Percentiles rank a stretch among this genome's conserved stretches.
These are phyloP conservation scores for Nephotettix cincticeps DNA, from an alignment of 1,140 invertebrate genomes.

Conservation along the genomic window DNA sequence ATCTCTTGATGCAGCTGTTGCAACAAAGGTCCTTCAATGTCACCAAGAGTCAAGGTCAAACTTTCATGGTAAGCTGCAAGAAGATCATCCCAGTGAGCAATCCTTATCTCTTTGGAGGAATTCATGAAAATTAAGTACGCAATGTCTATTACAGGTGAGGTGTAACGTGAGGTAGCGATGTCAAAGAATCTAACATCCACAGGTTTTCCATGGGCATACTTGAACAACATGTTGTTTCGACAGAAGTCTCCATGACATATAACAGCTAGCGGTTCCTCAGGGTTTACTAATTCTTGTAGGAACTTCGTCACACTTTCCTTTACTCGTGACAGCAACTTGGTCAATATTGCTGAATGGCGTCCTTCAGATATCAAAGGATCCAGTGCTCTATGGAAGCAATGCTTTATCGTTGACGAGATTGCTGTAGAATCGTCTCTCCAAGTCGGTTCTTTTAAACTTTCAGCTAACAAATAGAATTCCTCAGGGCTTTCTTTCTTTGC, in stretches of 20 bases:
- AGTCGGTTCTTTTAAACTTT: slow-evolving; percentile 35
- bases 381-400: slow-evolving; percentile 8
- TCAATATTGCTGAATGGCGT: background rate
- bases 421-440: background rate
- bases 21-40: slow-evolving; percentile 27
- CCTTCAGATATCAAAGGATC: background rate
- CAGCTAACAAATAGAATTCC: slow-evolving; percentile 42
- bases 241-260: slow-evolving; percentile 57
- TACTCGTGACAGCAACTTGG: background rate
- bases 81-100: slow-evolving; percentile 39
- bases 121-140: slow-evolving; percentile 47
- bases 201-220: slow-evolving; percentile 38
- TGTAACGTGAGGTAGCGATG: slow-evolving; percentile 45
- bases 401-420: background rate
- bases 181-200: slow-evolving; percentile 46
- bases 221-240: slow-evolving; percentile 57
- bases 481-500: slow-evolving; percentile 42
- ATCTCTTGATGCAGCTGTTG: slow-evolving; percentile 44
- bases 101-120: slow-evolving; percentile 36
- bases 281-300: background rate
- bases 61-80: slow-evolving; percentile 44
- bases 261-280: slow-evolving; percentile 47
- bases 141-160: slow-evolving; percentile 47
- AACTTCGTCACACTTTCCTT: background rate
- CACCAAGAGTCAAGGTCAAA: slow-evolving; percentile 20